phyloP scores from a whole-genome alignment of 2,888 invertebrate genomes.

The Rosalia funebris region DNA sequence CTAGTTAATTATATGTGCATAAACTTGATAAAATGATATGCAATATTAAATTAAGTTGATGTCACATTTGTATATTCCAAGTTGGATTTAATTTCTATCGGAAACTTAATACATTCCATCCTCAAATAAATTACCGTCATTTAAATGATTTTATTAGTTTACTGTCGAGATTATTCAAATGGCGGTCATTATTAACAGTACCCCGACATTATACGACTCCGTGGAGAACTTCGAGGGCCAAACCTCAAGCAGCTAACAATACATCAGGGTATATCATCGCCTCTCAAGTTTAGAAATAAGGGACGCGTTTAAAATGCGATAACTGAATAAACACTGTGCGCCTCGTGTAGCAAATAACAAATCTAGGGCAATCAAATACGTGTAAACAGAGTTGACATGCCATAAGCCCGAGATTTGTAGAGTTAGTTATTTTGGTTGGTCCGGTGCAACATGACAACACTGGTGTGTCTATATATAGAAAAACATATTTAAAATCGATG shows the following conservation, averaged over 20 bases:
- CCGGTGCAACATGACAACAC: conserved; percentile 27
- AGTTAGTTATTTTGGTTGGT: conserved; percentile 34
- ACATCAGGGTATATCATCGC: not conserved
- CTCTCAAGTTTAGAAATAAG: not conserved
- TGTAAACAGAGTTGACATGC: conserved; percentile 25
- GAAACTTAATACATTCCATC: too few relatives aligned
- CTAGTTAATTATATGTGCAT: too few relatives aligned
- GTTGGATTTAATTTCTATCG: too few relatives aligned
- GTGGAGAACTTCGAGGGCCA: not conserved
- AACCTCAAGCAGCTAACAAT: not conserved
- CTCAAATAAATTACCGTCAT: too few relatives aligned
- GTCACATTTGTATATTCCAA: too few relatives aligned
- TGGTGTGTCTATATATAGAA: not conserved
- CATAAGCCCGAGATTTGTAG: conserved; percentile 10
- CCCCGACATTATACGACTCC: too few relatives aligned
- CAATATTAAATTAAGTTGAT: too few relatives aligned
- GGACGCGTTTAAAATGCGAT: conserved; percentile 2
- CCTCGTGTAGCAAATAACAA: not conserved
- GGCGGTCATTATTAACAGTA: too few relatives aligned
- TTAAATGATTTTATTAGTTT: too few relatives aligned
- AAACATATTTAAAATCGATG: too few relatives aligned
- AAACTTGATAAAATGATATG: too few relatives aligned
- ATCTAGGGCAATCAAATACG: conserved; percentile 15
- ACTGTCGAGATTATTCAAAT: too few relatives aligned
- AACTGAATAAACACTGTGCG: conserved; percentile 5